phyloP scores from a whole-genome alignment of 2,113 vertebrate species.

The Pipra filicauda region DNA sequence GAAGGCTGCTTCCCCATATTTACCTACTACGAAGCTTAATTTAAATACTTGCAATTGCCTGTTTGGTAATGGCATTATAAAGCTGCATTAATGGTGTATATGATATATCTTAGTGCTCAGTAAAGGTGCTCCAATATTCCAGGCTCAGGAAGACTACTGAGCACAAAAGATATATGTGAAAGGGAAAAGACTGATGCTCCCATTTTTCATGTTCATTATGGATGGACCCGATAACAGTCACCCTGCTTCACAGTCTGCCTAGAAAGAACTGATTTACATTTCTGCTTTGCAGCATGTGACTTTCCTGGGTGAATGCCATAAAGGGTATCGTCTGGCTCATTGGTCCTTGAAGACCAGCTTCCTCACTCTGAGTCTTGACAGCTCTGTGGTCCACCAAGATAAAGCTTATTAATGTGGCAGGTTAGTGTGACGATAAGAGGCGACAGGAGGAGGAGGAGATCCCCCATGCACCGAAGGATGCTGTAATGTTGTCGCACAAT shows the following conservation, averaged over 20 bases:
- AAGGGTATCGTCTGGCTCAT: background rate
- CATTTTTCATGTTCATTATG: conserved; percentile 14
- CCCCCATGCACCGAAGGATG: background rate
- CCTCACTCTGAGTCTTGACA: background rate
- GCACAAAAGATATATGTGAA: background rate
- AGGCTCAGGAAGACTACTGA: background rate
- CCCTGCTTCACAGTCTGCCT: background rate
- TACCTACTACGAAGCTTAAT: background rate
- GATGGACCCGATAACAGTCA: conserved; percentile 9
- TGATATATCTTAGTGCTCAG: background rate
- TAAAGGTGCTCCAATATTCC: background rate
- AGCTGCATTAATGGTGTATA: background rate
- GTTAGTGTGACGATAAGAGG: background rate
- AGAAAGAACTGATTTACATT: conserved; percentile 30
- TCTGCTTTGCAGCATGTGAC: background rate
- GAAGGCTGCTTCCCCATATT: background rate
- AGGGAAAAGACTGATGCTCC: background rate
- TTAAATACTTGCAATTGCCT: background rate
- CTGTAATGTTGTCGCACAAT: background rate
- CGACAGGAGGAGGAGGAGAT: background rate
- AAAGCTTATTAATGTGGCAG: background rate
- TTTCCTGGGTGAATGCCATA: background rate
- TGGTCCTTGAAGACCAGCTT: conserved; percentile 21
- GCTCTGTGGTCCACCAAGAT: background rate
- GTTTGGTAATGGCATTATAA: conserved; percentile 7